Evolutionary conservation across 1,140 invertebrate genomes (phyloP), one percentile per base, ranked within the genome.

Genomic region (Melipona quadrifasciata): DNA sequence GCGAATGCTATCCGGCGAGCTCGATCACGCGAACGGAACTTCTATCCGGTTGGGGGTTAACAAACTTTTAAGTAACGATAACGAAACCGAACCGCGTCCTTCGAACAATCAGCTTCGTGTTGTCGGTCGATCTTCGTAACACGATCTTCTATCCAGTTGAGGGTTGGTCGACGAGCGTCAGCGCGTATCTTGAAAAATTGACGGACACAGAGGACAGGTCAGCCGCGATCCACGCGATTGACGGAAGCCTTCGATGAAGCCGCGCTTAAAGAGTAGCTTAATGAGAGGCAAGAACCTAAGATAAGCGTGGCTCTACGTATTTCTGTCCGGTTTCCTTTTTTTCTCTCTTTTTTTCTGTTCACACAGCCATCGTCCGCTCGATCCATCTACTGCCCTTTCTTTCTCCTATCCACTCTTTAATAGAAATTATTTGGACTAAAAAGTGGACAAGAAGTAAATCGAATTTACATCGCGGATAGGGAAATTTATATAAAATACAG

Each of bases 271-370:
- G 61, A 82, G 75, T 47, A 75, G 85, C 87, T 77, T 90, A 90
- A 90, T 86, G 89, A 90, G 82, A 88, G 80, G 80, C 82, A 67
- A 71, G 2, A 16, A 58, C 51, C 67, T 31, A 70, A 89, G 87
- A 90, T 89, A 90, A 90, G 85, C 73, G 65, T 78, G 51, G 86
- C 74, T 83, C 80, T 78, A 71, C 82, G 76, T 68, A 91, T 91
- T 91, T 90, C 88, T 89, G 88, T 88, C 88, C 87, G 90, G 90
- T 91, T 91, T 88, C 74, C 80, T 90, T 39, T 83, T 47, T 47
- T 47, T 47, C 8, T 47, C 10, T 0, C 0, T 47, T 47, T 39
- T 85, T 91, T 90, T 89, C 85, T 87, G 53, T 31, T 39, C 57
- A 24, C 57, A 17, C n/a, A 31, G 55, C 71, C 57, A 68, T 34